Evolutionary conservation across 2,113 vertebrate genomes (phyloP), one percentile per base, ranked within the genome.

Genomic region (Salvelinus alpinus): DNA sequence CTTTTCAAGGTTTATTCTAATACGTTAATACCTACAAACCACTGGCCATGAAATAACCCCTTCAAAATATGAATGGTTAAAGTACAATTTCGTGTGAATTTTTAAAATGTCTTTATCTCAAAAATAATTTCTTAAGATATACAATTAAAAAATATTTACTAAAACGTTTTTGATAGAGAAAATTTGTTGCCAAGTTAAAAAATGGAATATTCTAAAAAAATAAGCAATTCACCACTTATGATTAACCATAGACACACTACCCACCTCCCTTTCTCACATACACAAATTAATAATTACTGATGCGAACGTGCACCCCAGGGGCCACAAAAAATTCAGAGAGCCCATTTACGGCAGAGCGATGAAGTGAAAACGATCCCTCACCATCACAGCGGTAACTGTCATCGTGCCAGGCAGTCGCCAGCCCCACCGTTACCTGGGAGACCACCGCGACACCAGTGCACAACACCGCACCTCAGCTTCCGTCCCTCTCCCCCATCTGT

Each of bases 401-500:
- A 16, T 14, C 5, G 24, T 70, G 80, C 75, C 73, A 54, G 12
- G 51, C 51, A 54, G 51, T 44, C 9, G 38, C 9, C 38, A 44
- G 9, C 38, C 38, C 38, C 38, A 44, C 73, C 80, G 18, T 54
- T 65, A 75, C 84, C 78, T 81, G 80, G 71, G 80, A 84, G 83
- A 70, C 12, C 22, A 67, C 29, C 54, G 71, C 69, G 79, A 75
- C 62, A 18, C 16, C 48, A 75, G 76, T 0, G 31, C 66, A 78
- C 83, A 73, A 77, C 77, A 80, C n/a, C 73, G 31, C 85, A 69
- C 73, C 79, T 79, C 60, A 8, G 64, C 3, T 44, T 51, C 71
- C 31, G 72, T 70, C 38, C 71, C 76, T 70, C 78, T 78, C 82
- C 38, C 38, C 86, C 89, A 89, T 90, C 88, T 91, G 87, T 54